Percentiles rank a stretch among this genome's conserved stretches.
phyloP scores from a whole-genome alignment of 2,113 vertebrate genomes.

The Rousettus leschenaultii region DNA sequence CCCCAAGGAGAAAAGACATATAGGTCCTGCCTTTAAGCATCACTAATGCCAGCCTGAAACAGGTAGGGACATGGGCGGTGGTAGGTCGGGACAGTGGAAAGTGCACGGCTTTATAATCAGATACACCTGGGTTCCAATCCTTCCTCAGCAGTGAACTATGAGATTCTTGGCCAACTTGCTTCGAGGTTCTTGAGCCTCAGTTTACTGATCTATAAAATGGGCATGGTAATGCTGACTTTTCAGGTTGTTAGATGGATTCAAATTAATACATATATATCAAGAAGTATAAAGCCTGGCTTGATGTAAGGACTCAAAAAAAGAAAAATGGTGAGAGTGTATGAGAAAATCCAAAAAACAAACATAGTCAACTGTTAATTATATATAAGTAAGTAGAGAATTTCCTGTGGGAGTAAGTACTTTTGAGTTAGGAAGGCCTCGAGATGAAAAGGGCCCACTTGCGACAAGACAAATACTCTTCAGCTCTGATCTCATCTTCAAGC shows the following conservation, averaged over 20 bases:
- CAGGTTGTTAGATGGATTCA: background rate
- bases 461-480: background rate
- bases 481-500: background rate
- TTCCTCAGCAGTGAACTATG: background rate
- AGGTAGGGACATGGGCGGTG: background rate
- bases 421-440: background rate
- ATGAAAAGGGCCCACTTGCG: background rate
- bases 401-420: background rate
- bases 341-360: constrained; percentile 22
- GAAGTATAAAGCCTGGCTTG: background rate
- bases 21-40: background rate
- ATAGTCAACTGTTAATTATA: background rate
- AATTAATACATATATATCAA: background rate
- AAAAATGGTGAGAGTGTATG: background rate
- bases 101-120: background rate
- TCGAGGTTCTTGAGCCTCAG: background rate
- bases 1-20: background rate
- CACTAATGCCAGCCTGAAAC: background rate
- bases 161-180: background rate
- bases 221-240: background rate
- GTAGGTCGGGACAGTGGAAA: background rate
- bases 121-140: background rate
- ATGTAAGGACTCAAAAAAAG: background rate
- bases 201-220: background rate
- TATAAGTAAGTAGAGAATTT: background rate